phyloP scores from a whole-genome alignment of 2,113 vertebrate species.

The Apeltes quadracus region DNA sequence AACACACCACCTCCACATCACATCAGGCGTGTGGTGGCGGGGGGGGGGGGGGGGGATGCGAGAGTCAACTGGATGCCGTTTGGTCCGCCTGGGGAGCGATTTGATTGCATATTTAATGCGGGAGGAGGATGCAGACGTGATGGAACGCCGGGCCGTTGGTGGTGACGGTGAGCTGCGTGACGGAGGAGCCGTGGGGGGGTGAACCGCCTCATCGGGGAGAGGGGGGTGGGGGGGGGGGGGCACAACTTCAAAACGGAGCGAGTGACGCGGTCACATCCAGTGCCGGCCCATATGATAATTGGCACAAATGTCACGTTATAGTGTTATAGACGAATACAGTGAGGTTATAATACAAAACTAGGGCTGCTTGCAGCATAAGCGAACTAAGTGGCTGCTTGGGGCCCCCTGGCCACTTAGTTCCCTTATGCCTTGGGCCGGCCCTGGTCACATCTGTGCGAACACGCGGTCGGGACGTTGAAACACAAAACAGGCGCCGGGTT shows the following conservation, averaged over 20 bases:
- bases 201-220: too few species aligned
- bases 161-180: slow-evolving; percentile 39
- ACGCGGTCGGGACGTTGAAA: not conserved
- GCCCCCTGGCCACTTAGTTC: too few species aligned
- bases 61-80: slow-evolving; percentile 77
- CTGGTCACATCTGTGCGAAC: too few species aligned
- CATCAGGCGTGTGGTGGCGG: slow-evolving; percentile 67
- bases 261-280: not conserved
- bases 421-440: too few species aligned
- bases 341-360: too few species aligned
- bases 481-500: not conserved
- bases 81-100: slow-evolving; percentile 67
- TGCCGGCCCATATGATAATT: too few species aligned
- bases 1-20: slow-evolving; percentile 47
- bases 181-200: slow-evolving; percentile 50
- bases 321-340: too few species aligned
- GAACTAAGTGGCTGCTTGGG: too few species aligned
- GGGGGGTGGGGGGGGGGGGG: too few species aligned
- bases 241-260: slow-evolving; percentile 21
- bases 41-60: too few species aligned
- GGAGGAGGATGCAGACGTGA: slow-evolving; percentile 70
- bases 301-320: too few species aligned
- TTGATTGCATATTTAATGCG: slow-evolving; percentile 75
- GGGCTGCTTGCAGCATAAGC: too few species aligned
- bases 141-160: slow-evolving; percentile 56